phyloP scores from a whole-genome alignment of 2,797 vertebrate species.

The Vultur gryphus region DNA sequence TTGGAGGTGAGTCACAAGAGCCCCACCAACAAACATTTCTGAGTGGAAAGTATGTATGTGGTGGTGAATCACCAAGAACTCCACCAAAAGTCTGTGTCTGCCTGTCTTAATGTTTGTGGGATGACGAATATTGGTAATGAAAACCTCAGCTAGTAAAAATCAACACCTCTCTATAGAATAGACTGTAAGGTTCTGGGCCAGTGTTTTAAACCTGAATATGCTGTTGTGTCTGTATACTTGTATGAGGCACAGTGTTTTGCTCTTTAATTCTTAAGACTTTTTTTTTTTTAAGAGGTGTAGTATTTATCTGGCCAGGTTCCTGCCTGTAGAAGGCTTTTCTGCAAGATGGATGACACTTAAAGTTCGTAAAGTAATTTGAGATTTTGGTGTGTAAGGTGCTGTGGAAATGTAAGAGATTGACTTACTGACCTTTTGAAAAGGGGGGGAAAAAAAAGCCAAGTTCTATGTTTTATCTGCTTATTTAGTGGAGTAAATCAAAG shows the following conservation, averaged over 20 bases:
- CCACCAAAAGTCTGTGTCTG: conserved; percentile 13
- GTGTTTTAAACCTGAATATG: neutral
- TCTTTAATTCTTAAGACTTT: neutral
- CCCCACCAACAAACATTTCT: conserved; percentile 23
- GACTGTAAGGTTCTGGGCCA: neutral
- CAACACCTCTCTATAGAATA: neutral
- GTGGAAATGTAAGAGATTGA: neutral
- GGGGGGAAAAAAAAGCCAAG: accelerated
- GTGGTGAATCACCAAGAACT: conserved; percentile 46
- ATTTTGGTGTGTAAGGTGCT: neutral
- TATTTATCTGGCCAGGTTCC: neutral
- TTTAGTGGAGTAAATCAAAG: neutral
- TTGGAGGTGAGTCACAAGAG: conserved; percentile 45
- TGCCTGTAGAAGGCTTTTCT: neutral
- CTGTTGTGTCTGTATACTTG: neutral
- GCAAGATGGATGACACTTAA: neutral
- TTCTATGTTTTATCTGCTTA: neutral
- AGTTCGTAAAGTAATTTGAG: neutral
- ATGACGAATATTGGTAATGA: neutral
- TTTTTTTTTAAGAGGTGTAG: neutral
- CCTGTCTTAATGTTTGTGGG: neutral
- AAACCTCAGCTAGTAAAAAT: neutral
- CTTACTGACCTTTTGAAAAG: neutral
- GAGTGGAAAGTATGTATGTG: conserved; percentile 39
- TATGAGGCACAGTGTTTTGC: neutral